Percentiles rank a stretch among this genome's conserved stretches.
These are phyloP conservation scores for Noturus placidus DNA, from an alignment of 2,113 vertebrate genomes.

Conservation along the genomic window DNA sequence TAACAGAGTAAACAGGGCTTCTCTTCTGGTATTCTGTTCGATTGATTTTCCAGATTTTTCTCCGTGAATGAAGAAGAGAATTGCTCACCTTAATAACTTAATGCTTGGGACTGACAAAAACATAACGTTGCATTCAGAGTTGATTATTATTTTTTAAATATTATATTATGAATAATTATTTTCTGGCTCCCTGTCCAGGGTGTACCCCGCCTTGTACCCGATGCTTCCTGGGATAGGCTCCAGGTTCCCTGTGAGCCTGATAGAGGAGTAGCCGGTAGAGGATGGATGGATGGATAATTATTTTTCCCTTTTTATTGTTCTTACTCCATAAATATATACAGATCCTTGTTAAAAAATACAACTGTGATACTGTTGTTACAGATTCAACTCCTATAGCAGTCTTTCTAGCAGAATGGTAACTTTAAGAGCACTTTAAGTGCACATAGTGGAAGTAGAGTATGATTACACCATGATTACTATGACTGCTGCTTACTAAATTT, in stretches of 20 bases:
- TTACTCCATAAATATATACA: not conserved
- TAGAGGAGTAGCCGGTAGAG: too few relatives aligned
- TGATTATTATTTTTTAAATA: not conserved
- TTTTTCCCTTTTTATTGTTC: too few relatives aligned
- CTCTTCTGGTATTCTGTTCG: not conserved
- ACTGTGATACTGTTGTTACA: not conserved
- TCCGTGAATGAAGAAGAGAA: not conserved
- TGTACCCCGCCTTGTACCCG: too few relatives aligned
- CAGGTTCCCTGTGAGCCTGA: too few relatives aligned
- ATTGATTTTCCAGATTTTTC: not conserved
- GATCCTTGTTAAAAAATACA: not conserved
- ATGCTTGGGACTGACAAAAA: not conserved
- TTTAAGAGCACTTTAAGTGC: not conserved
- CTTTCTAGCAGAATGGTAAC: not conserved
- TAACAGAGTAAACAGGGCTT: not conserved
- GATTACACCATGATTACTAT: not conserved
- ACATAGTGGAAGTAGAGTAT: not conserved
- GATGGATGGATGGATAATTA: too few relatives aligned
- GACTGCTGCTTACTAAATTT: not conserved
- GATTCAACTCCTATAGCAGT: not conserved
- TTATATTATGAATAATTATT: not conserved
- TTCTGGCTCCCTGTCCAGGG: too few relatives aligned
- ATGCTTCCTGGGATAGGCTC: too few relatives aligned
- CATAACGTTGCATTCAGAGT: not conserved
- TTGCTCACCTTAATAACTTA: not conserved